phyloP scores from a whole-genome alignment of 2,113 vertebrate species.

The Eira barbara region DNA sequence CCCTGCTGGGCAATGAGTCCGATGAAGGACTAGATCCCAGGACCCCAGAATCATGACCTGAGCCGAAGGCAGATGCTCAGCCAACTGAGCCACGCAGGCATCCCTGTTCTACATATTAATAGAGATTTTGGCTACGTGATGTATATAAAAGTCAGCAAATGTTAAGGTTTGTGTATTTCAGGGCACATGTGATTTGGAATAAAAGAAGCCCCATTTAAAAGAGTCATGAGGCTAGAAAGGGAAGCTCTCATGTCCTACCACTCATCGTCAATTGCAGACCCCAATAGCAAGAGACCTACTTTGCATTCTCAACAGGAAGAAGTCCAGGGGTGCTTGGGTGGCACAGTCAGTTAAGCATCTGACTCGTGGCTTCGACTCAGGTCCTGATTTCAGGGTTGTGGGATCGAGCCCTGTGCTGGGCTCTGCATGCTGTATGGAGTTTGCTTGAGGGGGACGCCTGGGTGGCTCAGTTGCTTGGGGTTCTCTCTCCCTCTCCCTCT shows the following conservation, averaged over 20 bases:
- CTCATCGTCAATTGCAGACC: background rate
- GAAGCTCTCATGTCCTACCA: background rate
- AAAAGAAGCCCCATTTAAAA: background rate
- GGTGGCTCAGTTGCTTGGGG: too few relatives aligned
- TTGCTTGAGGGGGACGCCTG: too few relatives aligned
- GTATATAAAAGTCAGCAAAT: background rate
- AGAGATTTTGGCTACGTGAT: background rate
- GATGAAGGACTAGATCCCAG: too few relatives aligned
- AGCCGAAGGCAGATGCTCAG: too few relatives aligned
- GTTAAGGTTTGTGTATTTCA: background rate
- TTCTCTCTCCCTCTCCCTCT: background rate
- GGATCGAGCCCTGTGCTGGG: background rate
- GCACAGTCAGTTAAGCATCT: background rate
- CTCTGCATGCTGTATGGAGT: background rate
- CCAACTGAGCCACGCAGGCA: too few relatives aligned
- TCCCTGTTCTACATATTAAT: background rate
- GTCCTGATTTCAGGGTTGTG: background rate
- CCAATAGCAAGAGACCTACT: background rate
- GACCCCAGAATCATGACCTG: too few relatives aligned
- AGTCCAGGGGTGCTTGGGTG: background rate
- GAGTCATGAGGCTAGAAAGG: background rate
- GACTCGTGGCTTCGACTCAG: background rate
- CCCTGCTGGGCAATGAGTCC: too few relatives aligned
- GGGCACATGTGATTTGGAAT: background rate
- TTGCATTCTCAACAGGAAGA: background rate